Conservation (phyloP, 1,140 invertebrate genomes). For the Drosophila obscura region DNA sequence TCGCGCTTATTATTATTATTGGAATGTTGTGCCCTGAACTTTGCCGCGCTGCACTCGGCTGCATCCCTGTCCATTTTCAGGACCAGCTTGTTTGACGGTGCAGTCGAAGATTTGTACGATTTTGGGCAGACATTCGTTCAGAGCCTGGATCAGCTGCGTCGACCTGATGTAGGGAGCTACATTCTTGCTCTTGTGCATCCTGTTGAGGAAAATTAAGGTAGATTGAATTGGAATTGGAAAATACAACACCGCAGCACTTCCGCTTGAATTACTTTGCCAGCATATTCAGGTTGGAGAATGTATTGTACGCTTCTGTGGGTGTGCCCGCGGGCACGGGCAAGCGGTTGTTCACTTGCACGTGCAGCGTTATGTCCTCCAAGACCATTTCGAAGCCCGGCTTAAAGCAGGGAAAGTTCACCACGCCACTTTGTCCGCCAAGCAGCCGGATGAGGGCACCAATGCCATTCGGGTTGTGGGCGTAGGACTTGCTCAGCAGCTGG, state of each 20-base stretch:
- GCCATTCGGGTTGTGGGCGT: constrained; percentile 60
- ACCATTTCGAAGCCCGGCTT: constrained; percentile 84
- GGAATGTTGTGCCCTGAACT: constrained; percentile 49
- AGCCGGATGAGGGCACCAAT: constrained; percentile 85
- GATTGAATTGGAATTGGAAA: not conserved
- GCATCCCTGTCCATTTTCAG: constrained; percentile 68
- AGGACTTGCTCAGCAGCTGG: constrained; percentile 68
- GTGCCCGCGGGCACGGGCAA: constrained; percentile 45
- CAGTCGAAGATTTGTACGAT: constrained; percentile 80
- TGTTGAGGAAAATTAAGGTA: constrained; percentile 4
- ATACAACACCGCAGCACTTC: too few species aligned
- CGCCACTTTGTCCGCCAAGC: constrained; percentile 83
- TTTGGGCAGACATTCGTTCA: constrained; percentile 79
- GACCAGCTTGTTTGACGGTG: constrained; percentile 67
- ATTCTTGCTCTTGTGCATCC: constrained; percentile 74
- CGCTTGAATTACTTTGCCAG: constrained; percentile 51
- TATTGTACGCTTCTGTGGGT: constrained; percentile 69
- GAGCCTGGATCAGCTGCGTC: constrained; percentile 49
- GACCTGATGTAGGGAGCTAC: constrained; percentile 58
- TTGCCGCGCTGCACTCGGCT: constrained; percentile 31
- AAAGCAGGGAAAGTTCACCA: constrained; percentile 84
- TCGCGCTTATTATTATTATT: constrained; percentile 52
- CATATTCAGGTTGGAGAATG: constrained; percentile 73
- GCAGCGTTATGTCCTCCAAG: constrained; percentile 75
- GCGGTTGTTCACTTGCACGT: constrained; percentile 76